Evolutionary conservation across 2,888 invertebrate genomes (phyloP), one percentile per base, ranked within the genome.

Genomic region (Mesoligia furuncula): DNA sequence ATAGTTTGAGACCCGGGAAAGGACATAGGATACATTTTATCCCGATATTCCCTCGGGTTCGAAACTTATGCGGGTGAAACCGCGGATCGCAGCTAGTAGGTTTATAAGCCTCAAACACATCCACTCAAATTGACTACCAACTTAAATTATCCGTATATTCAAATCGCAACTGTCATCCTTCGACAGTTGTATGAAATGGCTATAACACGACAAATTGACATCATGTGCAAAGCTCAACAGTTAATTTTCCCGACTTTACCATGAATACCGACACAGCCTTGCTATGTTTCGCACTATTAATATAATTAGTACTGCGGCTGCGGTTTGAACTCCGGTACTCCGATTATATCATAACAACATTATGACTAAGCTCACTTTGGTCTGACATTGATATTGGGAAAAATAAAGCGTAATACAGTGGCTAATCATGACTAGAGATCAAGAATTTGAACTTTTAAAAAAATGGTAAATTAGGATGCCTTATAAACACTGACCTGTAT

Each of bases 301-400:
- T 84, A 61, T 78, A 85, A 85, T 84, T 85, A 81, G 79, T 71
- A 70, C 48, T 82, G 85, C 66, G 85, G 82, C 48, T 82, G 85
- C 66, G 85, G 82, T 82, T 82, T 73, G 67, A 61, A 54, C 51
- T 61, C 39, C 36, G 20, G 59, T 67, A 59, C 61, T 65, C 36
- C 27, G 15, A 84, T 73, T 71, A 84, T 64, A 73, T 86, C 87
- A 65, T 70, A 73, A 75, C 39, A 73, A 73, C 59, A 70, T 62
- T 66, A 85, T 78, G 81, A 81, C 72, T 84, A 81, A 85, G 45
- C 77, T 64, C 20, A 54, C 59, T 59, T 57, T 72, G 57, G 15
- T 31, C 42, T 61, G 59, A 65, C 51, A 68, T 79, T 75, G 61
- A 70, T 73, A 73, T 62, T 65, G 9, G 48, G 11, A 61, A 72